Conservation (phyloP, 2,113 vertebrate genomes). For the Xiphophorus hellerii region DNA sequence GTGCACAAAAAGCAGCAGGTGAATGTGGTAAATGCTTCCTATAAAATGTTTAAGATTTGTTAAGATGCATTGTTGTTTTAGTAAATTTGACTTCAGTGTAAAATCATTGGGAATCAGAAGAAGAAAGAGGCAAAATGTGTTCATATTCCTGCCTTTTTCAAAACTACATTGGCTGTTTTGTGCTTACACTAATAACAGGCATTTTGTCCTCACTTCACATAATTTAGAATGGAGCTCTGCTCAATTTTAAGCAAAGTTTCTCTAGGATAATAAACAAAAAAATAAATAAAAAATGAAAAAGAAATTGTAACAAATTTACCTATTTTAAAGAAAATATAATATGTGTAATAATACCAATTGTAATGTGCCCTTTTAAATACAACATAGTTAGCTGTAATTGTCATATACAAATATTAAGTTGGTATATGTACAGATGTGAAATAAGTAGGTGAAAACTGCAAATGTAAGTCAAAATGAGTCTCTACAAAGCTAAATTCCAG, state of each 20-base stretch:
- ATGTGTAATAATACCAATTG: conserved; percentile 1
- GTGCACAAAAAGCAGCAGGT: not conserved
- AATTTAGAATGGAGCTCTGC: not conserved
- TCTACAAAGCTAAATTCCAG: conserved; percentile 3
- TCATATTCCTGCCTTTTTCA: conserved; percentile 17
- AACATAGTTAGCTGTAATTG: conserved; percentile 8
- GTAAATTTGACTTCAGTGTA: not conserved
- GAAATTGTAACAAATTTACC: not conserved
- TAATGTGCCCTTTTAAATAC: conserved; percentile 14
- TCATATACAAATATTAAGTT: conserved; percentile 18
- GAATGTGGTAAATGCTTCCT: not conserved
- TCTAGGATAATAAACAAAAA: not conserved
- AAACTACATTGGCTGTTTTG: conserved; percentile 7
- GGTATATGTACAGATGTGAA: conserved; percentile 9
- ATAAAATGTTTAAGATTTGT: not conserved
- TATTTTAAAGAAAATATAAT: not conserved
- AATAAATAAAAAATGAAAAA: not conserved
- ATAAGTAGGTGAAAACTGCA: conserved; percentile 23
- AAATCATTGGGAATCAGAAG: not conserved
- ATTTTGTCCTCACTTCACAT: conserved; percentile 15
- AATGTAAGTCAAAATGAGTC: not conserved
- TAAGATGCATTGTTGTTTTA: not conserved
- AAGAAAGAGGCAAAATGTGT: not conserved
- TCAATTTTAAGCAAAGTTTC: not conserved
- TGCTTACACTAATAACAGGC: not conserved